Evolutionary conservation across 1,140 invertebrate species (phyloP), one percentile per base, ranked within the genome.

Genomic region (Drosophila nasuta): DNA sequence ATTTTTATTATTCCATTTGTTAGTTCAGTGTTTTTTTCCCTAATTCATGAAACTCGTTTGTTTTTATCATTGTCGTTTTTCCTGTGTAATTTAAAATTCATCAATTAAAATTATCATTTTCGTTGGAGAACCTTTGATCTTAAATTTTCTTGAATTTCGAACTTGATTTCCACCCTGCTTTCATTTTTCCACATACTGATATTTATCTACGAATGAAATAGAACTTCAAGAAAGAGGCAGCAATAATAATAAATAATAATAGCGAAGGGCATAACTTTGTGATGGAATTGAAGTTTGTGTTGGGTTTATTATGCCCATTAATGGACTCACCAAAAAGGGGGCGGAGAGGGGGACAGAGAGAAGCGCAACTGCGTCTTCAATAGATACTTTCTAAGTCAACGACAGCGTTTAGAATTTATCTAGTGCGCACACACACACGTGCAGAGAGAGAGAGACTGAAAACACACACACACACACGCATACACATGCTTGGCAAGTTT

Each of bases 371-470:
- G 49, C 35, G 66, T 81, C 67, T 75, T 71, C 54, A 57, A 75
- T 71, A 75, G 57, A 88, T 86, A 86, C 82, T 87, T 86, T 86
- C 82, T 76, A 86, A 86, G 82, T 86, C 82, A 86, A 86, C 79
- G 79, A 79, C 79, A 82, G 79, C 82, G 60, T 82, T 87, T 82
- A 79, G 68, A 87, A 86, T 82, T 87, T 86, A 86, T 86, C 82
- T 82, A 86, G 68, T 87, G 64, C 82, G 75, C 67, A 25, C 63
- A 66, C 68, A 51, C 35, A 56, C 25, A 38, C 17, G 20, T 25
- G 20, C 20, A 25, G 20, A 25, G 20, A 20, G 20, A 20, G 20
- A 20, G 20, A 25, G 20, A 25, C 0, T 1, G 1, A 3, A 25
- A 4, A 38, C 15, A 35, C 68, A 66, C 65, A 73, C 49, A 65